A percentile compares a stretch with the other conserved stretches of the same genome.
phyloP scores from a whole-genome alignment of 2,797 vertebrate species.

The Gymnothorax reevesii region DNA sequence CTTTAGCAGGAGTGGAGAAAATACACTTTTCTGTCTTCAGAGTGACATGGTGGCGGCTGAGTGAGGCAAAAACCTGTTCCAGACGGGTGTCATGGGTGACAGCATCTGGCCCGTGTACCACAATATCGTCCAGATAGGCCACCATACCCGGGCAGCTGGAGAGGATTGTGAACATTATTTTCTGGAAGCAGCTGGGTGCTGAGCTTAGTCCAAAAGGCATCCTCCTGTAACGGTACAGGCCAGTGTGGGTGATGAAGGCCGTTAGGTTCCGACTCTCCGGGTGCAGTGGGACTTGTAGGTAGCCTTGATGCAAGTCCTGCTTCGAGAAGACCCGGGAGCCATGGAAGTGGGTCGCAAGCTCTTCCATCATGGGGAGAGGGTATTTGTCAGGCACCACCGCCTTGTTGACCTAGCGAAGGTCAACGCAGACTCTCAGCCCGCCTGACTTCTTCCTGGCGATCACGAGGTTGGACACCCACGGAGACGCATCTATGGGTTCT shows the following conservation, averaged over 20 bases:
- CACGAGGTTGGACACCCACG: no score
- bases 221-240: not conserved
- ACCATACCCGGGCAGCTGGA: not conserved
- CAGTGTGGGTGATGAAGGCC: not conserved
- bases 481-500: no score
- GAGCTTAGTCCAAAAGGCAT: not conserved
- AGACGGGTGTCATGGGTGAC: not conserved
- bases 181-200: not conserved
- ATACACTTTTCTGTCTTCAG: not conserved
- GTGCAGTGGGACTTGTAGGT: no score
- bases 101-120: not conserved
- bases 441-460: no score
- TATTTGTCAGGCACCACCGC: no score
- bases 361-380: no score
- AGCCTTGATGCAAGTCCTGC: no score
- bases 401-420: no score
- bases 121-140: not conserved
- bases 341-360: no score
- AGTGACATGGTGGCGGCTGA: not conserved
- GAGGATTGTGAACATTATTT: not conserved
- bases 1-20: not conserved
- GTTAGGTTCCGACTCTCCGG: no score
- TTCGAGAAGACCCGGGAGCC: not conserved
- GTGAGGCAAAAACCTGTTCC: no score
- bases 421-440: no score